Evolutionary conservation across 1,140 invertebrate genomes (phyloP).

Genomic region (Zaprionus kolodkinae): DNA sequence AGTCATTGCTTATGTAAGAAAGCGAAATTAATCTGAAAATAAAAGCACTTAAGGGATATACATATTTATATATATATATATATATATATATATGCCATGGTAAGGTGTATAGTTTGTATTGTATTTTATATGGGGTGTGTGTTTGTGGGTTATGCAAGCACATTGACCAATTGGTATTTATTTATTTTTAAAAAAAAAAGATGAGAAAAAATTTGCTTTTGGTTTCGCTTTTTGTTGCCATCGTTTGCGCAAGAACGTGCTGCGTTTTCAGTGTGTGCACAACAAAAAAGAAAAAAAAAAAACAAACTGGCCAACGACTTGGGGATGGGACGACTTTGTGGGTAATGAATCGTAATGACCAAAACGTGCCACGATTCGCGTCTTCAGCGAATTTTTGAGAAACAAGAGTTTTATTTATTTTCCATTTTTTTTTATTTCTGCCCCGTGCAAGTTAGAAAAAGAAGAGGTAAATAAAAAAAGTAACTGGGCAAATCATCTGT

Average conservation of each 20-base stretch:
- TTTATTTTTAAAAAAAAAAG: too few species aligned
- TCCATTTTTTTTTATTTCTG: constrained; percentile 39
- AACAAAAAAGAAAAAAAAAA: constrained; percentile 37
- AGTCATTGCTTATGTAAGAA: constrained; percentile 55
- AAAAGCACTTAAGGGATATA: constrained; percentile 6
- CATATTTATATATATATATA: too few species aligned
- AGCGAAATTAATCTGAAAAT: constrained; percentile 13
- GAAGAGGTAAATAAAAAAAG: constrained; percentile 20
- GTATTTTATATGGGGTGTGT: not conserved
- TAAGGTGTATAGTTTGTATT: not conserved
- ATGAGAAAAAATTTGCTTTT: constrained; percentile 30
- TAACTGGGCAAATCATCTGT: constrained; percentile 29
- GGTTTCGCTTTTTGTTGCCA: constrained; percentile 21
- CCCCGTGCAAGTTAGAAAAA: constrained; percentile 14
- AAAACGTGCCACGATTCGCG: constrained; percentile 71
- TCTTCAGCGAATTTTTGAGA: constrained; percentile 40
- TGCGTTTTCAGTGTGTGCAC: constrained; percentile 30
- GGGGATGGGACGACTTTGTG: constrained; percentile 21
- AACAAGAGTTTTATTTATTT: not conserved
- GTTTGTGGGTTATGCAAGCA: constrained; percentile 42
- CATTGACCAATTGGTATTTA: constrained; percentile 43
- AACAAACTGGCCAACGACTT: constrained; percentile 40
- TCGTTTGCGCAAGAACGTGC: constrained; percentile 54
- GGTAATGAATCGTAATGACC: constrained; percentile 70
- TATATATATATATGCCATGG: too few species aligned